Percentiles rank a stretch among this genome's conserved stretches.
Evolutionary conservation across 2,888 invertebrate species (phyloP).

Genomic region (Hirudinaria manillensis): DNA sequence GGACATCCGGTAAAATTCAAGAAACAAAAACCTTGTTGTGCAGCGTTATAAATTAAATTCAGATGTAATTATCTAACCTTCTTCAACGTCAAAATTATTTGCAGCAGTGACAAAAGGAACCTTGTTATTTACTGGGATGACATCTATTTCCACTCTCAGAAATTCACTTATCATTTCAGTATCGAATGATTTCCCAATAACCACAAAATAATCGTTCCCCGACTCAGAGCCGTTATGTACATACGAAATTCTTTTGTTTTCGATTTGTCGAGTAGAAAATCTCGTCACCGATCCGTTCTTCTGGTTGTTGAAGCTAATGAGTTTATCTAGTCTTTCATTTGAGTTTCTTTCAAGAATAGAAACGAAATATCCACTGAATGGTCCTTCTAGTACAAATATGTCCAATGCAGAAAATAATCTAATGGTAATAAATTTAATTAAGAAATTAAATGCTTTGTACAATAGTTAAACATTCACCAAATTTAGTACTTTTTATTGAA

Average conservation of each 20-base stretch:
- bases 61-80: not conserved
- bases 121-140: not conserved
- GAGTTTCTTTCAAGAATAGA: not conserved
- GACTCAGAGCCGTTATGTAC: not conserved
- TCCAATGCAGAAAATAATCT: not conserved
- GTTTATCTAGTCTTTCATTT: too few species aligned
- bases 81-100: not conserved
- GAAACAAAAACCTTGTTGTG: too few species aligned
- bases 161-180: not conserved
- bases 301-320: not conserved
- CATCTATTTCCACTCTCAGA: not conserved
- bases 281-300: not conserved
- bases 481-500: not conserved
- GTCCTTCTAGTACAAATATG: slow-evolving; percentile 11
- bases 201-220: not conserved
- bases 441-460: too few species aligned
- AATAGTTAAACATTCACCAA: too few species aligned
- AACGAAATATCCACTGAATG: not conserved
- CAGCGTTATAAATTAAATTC: not conserved
- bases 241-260: not conserved
- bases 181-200: not conserved
- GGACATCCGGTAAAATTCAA: too few species aligned
- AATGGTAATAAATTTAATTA: not conserved
- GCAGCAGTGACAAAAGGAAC: not conserved
- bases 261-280: not conserved